Evolutionary conservation across 2,888 invertebrate species (phyloP).

Genomic region (Keiferia lycopersicella): DNA sequence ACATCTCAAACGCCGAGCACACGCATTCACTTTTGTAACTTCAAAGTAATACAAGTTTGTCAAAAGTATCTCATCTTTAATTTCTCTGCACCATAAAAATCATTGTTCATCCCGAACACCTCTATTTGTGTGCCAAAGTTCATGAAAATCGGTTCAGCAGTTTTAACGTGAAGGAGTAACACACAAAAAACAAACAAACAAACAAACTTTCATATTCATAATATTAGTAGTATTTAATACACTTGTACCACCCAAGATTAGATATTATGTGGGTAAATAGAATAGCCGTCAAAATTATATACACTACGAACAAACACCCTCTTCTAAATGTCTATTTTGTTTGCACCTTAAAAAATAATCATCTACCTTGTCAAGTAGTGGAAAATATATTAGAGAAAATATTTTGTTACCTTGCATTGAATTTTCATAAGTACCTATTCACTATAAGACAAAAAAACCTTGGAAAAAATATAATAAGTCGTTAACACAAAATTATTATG

Average conservation of each 20-base stretch:
- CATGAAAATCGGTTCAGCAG: too few species aligned
- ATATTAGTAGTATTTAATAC: too few species aligned
- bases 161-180: too few species aligned
- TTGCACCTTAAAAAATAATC: constrained; percentile 4
- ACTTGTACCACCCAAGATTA: constrained; percentile 3
- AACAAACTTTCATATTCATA: too few species aligned
- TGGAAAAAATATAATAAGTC: background rate
- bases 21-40: too few species aligned
- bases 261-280: constrained; percentile 20
- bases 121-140: too few species aligned
- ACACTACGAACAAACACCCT: constrained; percentile 2
- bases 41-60: too few species aligned
- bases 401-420: background rate
- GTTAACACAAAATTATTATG: background rate
- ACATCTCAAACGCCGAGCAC: too few species aligned
- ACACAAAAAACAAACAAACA: too few species aligned
- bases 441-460: background rate
- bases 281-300: constrained; percentile 4
- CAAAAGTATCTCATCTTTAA: too few species aligned
- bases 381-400: constrained; percentile 8
- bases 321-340: background rate
- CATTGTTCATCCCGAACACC: too few species aligned
- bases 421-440: background rate
- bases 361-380: constrained; percentile 8
- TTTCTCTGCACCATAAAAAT: too few species aligned